Conservation (phyloP, 2,113 vertebrate species). For the Ailurus styani region DNA sequence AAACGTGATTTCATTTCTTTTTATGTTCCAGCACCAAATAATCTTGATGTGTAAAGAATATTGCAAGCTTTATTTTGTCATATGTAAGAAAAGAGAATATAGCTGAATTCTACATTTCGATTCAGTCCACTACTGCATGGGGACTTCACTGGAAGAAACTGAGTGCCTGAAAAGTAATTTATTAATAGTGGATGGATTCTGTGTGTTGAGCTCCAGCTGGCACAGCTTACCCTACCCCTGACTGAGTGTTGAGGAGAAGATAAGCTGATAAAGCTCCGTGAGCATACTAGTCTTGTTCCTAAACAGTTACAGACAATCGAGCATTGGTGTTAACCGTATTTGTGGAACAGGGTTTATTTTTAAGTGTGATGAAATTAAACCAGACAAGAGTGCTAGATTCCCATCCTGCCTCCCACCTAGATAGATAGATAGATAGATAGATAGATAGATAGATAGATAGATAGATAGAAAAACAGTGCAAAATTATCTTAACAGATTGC, state of each 20-base stretch:
- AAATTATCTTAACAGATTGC: neutral
- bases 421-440: neutral
- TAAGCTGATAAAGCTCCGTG: neutral
- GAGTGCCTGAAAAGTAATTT: neutral
- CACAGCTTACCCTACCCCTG: neutral
- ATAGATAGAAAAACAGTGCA: neutral
- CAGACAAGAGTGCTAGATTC: neutral
- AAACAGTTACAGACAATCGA: neutral
- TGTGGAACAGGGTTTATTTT: neutral
- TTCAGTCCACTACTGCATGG: neutral
- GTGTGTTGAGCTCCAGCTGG: neutral
- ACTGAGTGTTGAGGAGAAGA: neutral
- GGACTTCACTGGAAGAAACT: neutral
- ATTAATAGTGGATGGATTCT: neutral
- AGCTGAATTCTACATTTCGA: neutral
- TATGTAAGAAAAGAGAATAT: neutral
- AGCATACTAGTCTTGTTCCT: neutral
- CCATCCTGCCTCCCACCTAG: neutral
- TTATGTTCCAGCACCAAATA: neutral
- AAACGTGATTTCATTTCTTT: neutral
- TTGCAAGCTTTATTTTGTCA: neutral
- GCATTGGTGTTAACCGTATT: neutral
- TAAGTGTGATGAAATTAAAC: neutral
- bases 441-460: neutral
- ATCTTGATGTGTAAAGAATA: neutral